These are phyloP conservation scores for Volucella zonaria DNA, from an alignment of 2,888 invertebrate species.

Conservation along the genomic window DNA sequence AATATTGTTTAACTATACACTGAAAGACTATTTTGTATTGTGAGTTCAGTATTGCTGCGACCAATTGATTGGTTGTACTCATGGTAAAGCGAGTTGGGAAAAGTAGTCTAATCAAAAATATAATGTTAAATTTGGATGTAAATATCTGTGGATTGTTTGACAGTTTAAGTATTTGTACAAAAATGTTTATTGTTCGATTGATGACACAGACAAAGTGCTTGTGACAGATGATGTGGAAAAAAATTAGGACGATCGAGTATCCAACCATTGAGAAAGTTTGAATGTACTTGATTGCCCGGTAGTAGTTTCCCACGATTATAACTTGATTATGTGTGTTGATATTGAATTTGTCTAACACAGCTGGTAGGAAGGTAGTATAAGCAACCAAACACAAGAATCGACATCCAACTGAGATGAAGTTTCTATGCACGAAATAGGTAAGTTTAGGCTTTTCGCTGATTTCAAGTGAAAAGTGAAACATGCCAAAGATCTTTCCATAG, in stretches of 20 bases:
- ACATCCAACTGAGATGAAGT: not conserved
- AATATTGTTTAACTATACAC: not conserved
- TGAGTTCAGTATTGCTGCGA: not conserved
- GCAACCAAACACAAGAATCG: constrained; percentile 9
- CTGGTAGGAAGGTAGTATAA: not conserved
- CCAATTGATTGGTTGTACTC: not conserved
- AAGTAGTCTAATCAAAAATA: constrained; percentile 1
- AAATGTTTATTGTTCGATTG: constrained; percentile 25
- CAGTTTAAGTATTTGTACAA: constrained; percentile 21
- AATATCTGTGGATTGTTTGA: constrained; percentile 7
- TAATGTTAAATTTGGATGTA: not conserved
- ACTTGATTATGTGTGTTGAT: not conserved
- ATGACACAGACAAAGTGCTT: constrained; percentile 10
- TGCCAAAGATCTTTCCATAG: constrained; percentile 13
- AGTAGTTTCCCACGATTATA: not conserved
- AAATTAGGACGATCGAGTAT: constrained; percentile 5
- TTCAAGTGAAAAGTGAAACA: constrained; percentile 16
- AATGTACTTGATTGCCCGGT: not conserved
- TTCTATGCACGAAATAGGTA: not conserved
- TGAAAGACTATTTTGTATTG: not conserved
- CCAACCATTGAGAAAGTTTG: not conserved
- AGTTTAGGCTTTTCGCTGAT: not conserved
- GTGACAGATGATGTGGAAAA: not conserved
- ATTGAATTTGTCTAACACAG: not conserved
- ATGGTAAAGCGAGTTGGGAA: not conserved